Conservation (phyloP, 2,113 vertebrate species). For the Telmatochromis brichardi region DNA sequence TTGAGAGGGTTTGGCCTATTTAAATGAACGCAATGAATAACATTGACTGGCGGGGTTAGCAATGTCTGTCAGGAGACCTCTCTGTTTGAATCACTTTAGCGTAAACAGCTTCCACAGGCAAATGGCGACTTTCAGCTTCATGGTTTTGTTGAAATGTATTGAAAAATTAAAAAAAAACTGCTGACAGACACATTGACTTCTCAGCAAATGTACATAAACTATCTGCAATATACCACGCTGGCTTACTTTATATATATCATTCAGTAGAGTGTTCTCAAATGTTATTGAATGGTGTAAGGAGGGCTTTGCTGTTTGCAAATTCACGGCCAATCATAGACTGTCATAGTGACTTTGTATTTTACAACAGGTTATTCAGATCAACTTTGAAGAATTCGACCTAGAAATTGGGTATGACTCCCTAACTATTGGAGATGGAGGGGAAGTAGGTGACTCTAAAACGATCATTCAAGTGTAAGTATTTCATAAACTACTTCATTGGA, state of each 20-base stretch:
- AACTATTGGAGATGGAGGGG: conserved; percentile 91
- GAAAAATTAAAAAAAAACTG: neutral
- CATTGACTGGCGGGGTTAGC: neutral
- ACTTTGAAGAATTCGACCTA: conserved; percentile 97
- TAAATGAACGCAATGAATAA: neutral
- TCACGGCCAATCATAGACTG: neutral
- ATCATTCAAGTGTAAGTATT: conserved; percentile 94
- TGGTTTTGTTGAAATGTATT: neutral
- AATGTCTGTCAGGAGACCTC: neutral
- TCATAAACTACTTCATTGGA: neutral
- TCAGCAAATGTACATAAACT: neutral
- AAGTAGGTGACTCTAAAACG: conserved; percentile 93
- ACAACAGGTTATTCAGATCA: conserved; percentile 92
- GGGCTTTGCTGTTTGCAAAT: neutral
- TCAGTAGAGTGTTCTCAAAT: neutral
- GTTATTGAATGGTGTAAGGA: neutral
- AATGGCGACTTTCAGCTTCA: neutral
- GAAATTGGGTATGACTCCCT: conserved; percentile 96
- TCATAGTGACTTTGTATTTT: neutral
- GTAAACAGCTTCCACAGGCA: neutral
- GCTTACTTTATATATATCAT: neutral
- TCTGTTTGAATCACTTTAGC: neutral
- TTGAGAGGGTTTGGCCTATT: neutral
- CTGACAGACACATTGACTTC: neutral
- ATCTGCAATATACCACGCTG: neutral